Evolutionary conservation across 2,888 invertebrate genomes (phyloP).

Genomic region (Leptopterna dolabrata): DNA sequence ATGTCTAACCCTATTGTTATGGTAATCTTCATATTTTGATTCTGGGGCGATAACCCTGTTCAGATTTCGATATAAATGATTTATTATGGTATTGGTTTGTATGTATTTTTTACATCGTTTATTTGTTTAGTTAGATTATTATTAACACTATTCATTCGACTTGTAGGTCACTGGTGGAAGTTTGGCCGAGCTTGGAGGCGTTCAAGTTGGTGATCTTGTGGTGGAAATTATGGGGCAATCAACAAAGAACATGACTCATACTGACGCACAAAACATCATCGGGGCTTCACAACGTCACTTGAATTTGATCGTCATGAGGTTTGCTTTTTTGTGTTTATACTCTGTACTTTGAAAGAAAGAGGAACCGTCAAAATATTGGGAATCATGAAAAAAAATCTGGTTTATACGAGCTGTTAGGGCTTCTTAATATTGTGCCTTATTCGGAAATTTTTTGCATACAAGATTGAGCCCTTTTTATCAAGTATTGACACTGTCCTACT

Average conservation of each 20-base stretch:
- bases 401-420: background rate
- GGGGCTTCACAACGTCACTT: conserved; percentile 78
- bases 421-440: background rate
- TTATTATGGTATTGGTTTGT: no score
- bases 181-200: conserved; percentile 83
- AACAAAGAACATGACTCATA: conserved; percentile 78
- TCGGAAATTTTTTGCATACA: background rate
- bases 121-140: no score
- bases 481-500: no score
- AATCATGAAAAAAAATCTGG: background rate
- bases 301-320: conserved; percentile 79
- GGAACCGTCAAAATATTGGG: background rate
- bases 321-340: conserved; percentile 55
- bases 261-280: conserved; percentile 81
- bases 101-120: no score
- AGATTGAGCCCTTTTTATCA: no score
- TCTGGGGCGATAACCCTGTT: no score
- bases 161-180: conserved; percentile 82
- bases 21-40: no score
- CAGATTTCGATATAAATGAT: no score
- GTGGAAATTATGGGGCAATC: conserved; percentile 79
- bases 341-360: conserved; percentile 54
- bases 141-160: no score
- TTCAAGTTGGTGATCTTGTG: conserved; percentile 87
- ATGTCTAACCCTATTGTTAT: no score